Conservation (phyloP, 2,888 invertebrate genomes). For the Eristalis tenax region DNA sequence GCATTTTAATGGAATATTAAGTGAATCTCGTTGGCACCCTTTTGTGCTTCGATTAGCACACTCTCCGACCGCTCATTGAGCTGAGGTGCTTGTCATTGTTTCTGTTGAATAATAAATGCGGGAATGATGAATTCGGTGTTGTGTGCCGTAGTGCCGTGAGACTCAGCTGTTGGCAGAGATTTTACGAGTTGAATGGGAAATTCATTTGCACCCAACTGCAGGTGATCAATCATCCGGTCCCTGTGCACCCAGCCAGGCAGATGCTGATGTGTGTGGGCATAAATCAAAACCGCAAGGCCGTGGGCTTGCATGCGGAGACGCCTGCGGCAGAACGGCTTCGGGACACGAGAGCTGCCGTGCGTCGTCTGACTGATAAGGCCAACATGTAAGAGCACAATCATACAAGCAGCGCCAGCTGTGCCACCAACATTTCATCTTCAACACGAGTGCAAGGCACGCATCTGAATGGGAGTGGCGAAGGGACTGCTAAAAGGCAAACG, state of each 20-base stretch:
- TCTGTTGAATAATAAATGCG: constrained; percentile 28
- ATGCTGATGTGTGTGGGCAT: constrained; percentile 24
- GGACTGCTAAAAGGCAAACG: neutral
- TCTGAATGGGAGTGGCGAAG: neutral
- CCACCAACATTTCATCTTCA: neutral
- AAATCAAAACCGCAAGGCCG: constrained; percentile 32
- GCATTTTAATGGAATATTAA: constrained; percentile 52
- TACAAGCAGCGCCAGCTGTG: neutral
- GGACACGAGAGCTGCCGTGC: neutral
- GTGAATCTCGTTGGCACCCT: neutral
- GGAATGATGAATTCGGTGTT: constrained; percentile 6
- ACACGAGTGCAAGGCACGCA: too few relatives aligned
- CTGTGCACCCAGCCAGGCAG: constrained; percentile 10
- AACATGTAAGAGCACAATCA: constrained; percentile 32
- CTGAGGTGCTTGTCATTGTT: constrained; percentile 14
- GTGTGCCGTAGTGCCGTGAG: neutral
- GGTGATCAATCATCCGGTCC: constrained; percentile 50
- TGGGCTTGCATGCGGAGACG: neutral
- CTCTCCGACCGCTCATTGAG: neutral
- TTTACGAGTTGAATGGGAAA: constrained; percentile 8
- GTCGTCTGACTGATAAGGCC: constrained; percentile 15
- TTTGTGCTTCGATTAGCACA: constrained; percentile 1
- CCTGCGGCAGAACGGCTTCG: neutral
- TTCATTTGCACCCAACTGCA: neutral
- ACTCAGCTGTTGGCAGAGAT: neutral